Base-by-base conservation (phyloP, 2,797 vertebrate species). In the Danio jaintianensis region DNA sequence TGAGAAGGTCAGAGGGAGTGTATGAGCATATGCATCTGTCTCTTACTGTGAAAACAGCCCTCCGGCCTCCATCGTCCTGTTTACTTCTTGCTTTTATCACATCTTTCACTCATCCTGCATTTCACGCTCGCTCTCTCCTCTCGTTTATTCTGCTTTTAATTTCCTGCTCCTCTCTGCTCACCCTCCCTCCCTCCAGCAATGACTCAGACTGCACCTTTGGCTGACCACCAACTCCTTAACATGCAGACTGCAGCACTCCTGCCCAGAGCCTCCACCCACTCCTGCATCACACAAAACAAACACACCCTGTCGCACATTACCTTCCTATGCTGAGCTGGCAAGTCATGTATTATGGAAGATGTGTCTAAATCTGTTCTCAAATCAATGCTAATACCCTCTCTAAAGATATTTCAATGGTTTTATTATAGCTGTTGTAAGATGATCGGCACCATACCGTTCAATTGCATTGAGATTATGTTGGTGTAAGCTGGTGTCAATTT, bases 181-280 rank as follows among this genome's bases (percentile, higher is more conserved):
- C 67, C 75, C 72, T 72, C 52, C 50, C 53, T 56, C 13, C 20
- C 71, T 68, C 68, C 22, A 68, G 53, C 50, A 68, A 66, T 75
- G 77, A 62, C 66, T 80, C 45, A 52, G 73, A 79, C 79, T 81
- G 78, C 85, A 86, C 78, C 79, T 85, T 82, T 85, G 81, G 83
- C 55, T 68, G 55, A 75, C 64, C 83, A 83, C 80, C 83, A 88
- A 75, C 66, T 86, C 63, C 76, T 79, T 86, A 82, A 75, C 77
- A 84, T 86, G 82, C 85, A 86, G 78, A 80, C 85, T 84, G 83
- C 85, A 84, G 82, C 61, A 77, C 56, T 50, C 45, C 47, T 59
- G 43, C 74, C 63, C 45, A 72, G 48, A 67, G 29, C 69, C 20
- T 64, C 53, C 22, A 38, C 80, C 78, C 73, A 78, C 83, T 69